Conservation (phyloP, 2,113 vertebrate species). For the Lycaon pictus region DNA sequence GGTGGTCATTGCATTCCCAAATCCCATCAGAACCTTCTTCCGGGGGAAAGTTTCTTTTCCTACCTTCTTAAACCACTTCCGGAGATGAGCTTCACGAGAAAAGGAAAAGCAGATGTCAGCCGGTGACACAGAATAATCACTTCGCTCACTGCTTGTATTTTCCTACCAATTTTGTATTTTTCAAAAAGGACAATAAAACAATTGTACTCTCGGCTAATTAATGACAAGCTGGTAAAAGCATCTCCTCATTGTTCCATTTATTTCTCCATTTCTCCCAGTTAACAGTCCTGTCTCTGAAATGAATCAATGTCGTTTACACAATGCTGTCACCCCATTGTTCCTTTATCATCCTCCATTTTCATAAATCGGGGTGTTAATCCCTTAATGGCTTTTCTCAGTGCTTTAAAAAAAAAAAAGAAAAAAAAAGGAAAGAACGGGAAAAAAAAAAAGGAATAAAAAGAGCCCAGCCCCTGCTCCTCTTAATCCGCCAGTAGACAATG, state of each 20-base stretch:
- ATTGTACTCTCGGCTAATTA: constrained; percentile 95
- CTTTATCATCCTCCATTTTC: constrained; percentile 97
- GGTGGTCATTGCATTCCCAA: neutral
- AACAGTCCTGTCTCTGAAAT: constrained; percentile 91
- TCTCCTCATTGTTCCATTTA: constrained; percentile 93
- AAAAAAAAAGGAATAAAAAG: constrained; percentile 82
- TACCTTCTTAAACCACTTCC: constrained; percentile 82
- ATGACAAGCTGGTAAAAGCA: constrained; percentile 93
- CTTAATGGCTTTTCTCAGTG: constrained; percentile 90
- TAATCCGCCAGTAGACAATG: constrained; percentile 86
- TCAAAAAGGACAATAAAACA: constrained; percentile 94
- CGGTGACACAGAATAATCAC: constrained; percentile 89
- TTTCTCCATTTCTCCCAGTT: constrained; percentile 92
- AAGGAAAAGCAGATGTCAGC: constrained; percentile 90
- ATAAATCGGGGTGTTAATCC: constrained; percentile 98
- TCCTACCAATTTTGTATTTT: constrained; percentile 92
- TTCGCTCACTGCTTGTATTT: constrained; percentile 90
- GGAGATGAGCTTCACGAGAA: constrained; percentile 77
- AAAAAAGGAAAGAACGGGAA: constrained; percentile 85
- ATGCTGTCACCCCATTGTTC: constrained; percentile 92
- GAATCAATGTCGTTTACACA: constrained; percentile 94
- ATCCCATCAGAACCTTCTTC: constrained; percentile 61
- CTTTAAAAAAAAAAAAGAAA: constrained; percentile 87
- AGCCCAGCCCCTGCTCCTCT: constrained; percentile 39
- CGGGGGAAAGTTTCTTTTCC: constrained; percentile 80